Conservation (phyloP, 2,113 vertebrate species). For the Chloebia gouldiae region DNA sequence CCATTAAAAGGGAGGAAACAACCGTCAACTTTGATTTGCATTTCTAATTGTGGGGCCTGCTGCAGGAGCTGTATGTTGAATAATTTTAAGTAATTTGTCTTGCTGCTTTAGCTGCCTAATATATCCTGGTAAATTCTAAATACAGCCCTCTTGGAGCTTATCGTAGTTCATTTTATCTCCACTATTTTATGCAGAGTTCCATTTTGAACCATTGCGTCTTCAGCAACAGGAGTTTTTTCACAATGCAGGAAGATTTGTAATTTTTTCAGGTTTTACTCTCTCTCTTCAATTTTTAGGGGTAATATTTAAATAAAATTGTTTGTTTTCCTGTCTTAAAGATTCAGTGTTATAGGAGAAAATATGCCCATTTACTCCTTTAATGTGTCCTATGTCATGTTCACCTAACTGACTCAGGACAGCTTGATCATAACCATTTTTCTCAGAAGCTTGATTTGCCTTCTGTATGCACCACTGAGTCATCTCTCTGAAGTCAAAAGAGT, state of each 20-base stretch:
- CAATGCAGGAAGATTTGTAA: neutral
- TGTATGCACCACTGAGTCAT: neutral
- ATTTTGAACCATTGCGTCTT: neutral
- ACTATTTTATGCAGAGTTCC: neutral
- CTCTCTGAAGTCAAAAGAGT: neutral
- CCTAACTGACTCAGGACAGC: neutral
- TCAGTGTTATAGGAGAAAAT: neutral
- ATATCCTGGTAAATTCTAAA: neutral
- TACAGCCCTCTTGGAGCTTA: neutral
- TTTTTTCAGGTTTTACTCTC: neutral
- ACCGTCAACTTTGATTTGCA: neutral
- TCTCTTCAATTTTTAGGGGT: neutral
- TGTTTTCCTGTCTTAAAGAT: neutral
- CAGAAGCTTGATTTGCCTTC: neutral
- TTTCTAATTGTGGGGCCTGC: neutral
- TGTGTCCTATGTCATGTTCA: neutral
- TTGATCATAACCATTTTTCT: conserved; percentile 4
- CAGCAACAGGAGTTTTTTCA: neutral
- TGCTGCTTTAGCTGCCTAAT: neutral
- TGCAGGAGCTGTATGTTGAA: neutral
- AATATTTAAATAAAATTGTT: neutral
- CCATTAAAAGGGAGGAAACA: neutral
- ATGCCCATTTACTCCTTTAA: neutral
- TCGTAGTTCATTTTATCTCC: neutral
- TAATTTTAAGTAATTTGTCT: neutral